These are phyloP conservation scores for Scaptomyza flava DNA, from an alignment of 2,888 invertebrate genomes.

Conservation along the genomic window DNA sequence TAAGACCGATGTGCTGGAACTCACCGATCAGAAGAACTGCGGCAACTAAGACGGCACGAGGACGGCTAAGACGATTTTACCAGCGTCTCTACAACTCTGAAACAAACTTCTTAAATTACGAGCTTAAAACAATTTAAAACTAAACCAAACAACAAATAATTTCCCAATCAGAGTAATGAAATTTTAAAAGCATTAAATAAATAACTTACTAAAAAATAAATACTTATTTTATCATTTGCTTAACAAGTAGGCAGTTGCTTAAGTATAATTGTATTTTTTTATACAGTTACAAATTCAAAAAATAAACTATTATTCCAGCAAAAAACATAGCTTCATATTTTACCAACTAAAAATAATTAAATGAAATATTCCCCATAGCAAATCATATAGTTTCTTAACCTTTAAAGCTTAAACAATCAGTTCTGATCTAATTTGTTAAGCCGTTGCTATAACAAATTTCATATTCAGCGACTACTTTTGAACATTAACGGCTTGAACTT, in stretches of 20 bases:
- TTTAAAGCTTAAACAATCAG: not conserved
- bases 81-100: constrained; percentile 70
- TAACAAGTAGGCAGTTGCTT: constrained; percentile 40
- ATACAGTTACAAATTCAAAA: too few relatives aligned
- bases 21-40: constrained; percentile 73
- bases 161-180: not conserved
- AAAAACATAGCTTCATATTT: too few relatives aligned
- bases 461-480: not conserved
- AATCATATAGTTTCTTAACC: too few relatives aligned
- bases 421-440: not conserved
- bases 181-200: not conserved
- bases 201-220: not conserved
- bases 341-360: too few relatives aligned
- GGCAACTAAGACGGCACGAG: constrained; percentile 68
- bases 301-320: too few relatives aligned
- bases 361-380: too few relatives aligned
- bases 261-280: too few relatives aligned
- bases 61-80: constrained; percentile 71
- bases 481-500: not conserved
- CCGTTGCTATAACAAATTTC: not conserved
- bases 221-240: too few relatives aligned
- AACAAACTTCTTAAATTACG: constrained; percentile 55
- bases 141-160: not conserved
- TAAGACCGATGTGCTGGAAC: constrained; percentile 64
- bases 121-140: not conserved